These are phyloP conservation scores for Meloidogyne hapla DNA, from an alignment of 1,140 invertebrate genomes.

Conservation along the genomic window DNA sequence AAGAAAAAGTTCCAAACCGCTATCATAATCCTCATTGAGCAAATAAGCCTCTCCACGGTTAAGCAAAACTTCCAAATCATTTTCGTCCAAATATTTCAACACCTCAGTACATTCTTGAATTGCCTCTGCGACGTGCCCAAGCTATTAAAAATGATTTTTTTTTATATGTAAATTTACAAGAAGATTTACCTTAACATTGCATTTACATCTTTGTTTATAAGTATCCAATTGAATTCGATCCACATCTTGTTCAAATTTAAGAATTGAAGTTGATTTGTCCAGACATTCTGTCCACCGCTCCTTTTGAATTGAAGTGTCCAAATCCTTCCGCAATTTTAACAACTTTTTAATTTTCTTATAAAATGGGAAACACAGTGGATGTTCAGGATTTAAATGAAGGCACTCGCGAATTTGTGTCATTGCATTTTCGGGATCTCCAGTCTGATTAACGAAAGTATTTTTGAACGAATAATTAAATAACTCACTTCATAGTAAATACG, in stretches of 20 bases:
- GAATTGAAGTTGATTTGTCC: constrained; percentile 71
- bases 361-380: constrained; percentile 89
- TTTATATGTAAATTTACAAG: not conserved
- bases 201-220: constrained; percentile 67
- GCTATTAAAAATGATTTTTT: constrained; percentile 64
- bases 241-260: constrained; percentile 74
- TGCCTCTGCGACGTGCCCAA: constrained; percentile 70
- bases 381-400: constrained; percentile 93
- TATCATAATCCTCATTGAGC: constrained; percentile 83
- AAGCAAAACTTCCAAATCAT: constrained; percentile 78
- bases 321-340: constrained; percentile 78
- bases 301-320: constrained; percentile 73
- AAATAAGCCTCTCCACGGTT: constrained; percentile 89
- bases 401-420: constrained; percentile 86
- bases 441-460: not conserved
- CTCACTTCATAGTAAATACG: constrained; percentile 83
- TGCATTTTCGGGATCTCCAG: constrained; percentile 67
- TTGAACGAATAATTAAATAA: constrained; percentile 82
- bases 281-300: constrained; percentile 78
- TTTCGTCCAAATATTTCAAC: constrained; percentile 73
- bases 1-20: constrained; percentile 70
- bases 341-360: constrained; percentile 96
- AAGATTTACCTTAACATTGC: constrained; percentile 64
- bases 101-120: constrained; percentile 79
- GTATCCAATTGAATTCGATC: constrained; percentile 75